Base-by-base conservation (phyloP, 2,888 invertebrate species). In the Caenorhabditis drosophilae region DNA sequence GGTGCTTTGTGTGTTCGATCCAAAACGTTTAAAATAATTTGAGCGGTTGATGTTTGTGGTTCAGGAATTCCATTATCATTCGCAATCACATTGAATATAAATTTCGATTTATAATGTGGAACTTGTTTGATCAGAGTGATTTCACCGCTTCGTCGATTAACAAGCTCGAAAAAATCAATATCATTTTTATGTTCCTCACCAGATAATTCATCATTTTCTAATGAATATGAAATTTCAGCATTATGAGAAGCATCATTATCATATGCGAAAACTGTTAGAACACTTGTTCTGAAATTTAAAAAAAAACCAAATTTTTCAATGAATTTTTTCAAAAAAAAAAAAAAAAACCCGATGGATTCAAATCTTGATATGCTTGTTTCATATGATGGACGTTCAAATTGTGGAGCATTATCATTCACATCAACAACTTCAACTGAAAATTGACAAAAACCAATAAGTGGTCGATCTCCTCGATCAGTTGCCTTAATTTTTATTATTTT, bases 331-430 rank as follows among this genome's bases (percentile, higher is more conserved):
- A 15, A 27, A 26, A 23, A 9, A 27, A 6, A 34, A 25, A 20
- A 38, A 35, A 46, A 49, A 9, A 18, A 61, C 67, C 75, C 78
- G 27, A 75, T 54, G 7, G 73, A 49, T 57, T 72, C 73, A 11
- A 57, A 55, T 18, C 78, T 31, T 7, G 69, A 72, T 7, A 85
- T 79, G 26, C 77, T 72, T 3, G 84, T 79, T 46, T 81, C 78
- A 18, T 85, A 85, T 23, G 70, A 71, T 2, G 84, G 67, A 70
- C 83, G 57, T 81, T 79, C 61, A 88, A 98, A 97, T 87, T 92
- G 92, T 72, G 97, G 97, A 70, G 94, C 93, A 88, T 98, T 97
- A 89, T 98, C 98, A 90, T 98, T 98, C 88, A 94, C 95, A 88
- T 98, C 97, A 80, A 93, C 93, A 84, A 97, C 66, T 87, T 94